These are phyloP conservation scores for Coryphaenoides rupestris DNA, from an alignment of 2,113 vertebrate genomes.

Conservation along the genomic window DNA sequence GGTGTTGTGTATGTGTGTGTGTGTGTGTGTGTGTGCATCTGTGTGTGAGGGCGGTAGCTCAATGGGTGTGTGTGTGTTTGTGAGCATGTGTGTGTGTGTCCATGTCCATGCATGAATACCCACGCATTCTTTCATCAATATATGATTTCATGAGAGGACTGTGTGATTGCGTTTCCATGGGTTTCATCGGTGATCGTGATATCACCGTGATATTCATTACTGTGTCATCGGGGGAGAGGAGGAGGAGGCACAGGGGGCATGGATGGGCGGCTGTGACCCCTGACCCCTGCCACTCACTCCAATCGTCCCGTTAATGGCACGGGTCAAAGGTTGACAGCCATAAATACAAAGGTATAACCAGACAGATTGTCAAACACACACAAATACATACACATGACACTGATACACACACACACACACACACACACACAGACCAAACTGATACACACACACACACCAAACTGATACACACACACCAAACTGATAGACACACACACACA, in stretches of 20 bases:
- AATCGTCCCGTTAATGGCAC: slow-evolving; percentile 33
- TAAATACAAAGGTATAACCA: slow-evolving; percentile 8
- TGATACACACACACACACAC: too few species aligned
- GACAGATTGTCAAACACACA: too few species aligned
- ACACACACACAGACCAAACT: not conserved
- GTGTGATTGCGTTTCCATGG: too few species aligned
- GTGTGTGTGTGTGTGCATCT: not conserved
- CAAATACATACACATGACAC: not conserved
- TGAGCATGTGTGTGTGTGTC: not conserved
- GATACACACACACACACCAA: too few species aligned
- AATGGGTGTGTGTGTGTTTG: not conserved
- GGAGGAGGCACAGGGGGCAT: too few species aligned
- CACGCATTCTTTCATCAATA: slow-evolving; percentile 25
- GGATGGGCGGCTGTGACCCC: not conserved
- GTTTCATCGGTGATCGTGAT: too few species aligned
- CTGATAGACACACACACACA: slow-evolving; percentile 22
- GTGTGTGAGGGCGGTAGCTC: not conserved
- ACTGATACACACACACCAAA: too few species aligned
- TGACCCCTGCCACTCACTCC: slow-evolving; percentile 37
- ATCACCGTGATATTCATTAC: too few species aligned
- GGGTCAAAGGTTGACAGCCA: slow-evolving; percentile 42
- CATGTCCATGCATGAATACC: not conserved
- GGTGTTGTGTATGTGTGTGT: not conserved
- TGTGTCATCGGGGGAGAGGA: too few species aligned
- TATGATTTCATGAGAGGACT: not conserved